Evolutionary conservation across 1,140 invertebrate genomes (phyloP).

Genomic region (Achroia grisella): DNA sequence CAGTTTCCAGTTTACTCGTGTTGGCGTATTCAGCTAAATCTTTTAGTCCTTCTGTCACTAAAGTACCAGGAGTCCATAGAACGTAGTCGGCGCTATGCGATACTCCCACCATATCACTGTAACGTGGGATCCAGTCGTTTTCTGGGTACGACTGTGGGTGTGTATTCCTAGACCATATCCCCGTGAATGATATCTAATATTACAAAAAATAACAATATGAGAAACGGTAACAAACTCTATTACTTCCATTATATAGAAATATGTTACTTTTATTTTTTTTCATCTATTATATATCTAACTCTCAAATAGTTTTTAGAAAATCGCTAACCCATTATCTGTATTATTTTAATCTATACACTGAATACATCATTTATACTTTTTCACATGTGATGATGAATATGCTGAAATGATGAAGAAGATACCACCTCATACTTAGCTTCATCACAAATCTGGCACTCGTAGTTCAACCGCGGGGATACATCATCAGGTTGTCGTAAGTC

Average conservation of each 20-base stretch:
- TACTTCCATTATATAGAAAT: no score
- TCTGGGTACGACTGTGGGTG: slow-evolving; percentile 53
- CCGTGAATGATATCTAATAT: slow-evolving; percentile 25
- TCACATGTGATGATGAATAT: no score
- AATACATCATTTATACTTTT: no score
- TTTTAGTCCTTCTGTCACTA: slow-evolving; percentile 38
- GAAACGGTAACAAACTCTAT: no score
- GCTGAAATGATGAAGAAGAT: background rate
- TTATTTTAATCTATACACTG: no score
- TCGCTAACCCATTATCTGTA: no score
- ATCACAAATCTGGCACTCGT: slow-evolving; percentile 50
- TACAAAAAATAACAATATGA: no score
- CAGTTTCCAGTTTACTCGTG: slow-evolving; percentile 42
- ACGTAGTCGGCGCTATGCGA: slow-evolving; percentile 41
- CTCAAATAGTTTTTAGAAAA: no score
- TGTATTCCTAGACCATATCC: slow-evolving; percentile 59
- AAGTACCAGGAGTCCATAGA: slow-evolving; percentile 41
- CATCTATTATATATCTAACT: no score
- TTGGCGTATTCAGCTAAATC: slow-evolving; percentile 53
- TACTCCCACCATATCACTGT: slow-evolving; percentile 50
- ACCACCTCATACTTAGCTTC: slow-evolving; percentile 62
- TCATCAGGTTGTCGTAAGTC: slow-evolving; percentile 56
- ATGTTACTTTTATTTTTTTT: no score
- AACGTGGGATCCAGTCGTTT: slow-evolving; percentile 49
- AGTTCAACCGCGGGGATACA: slow-evolving; percentile 42